Evolutionary conservation across 2,797 vertebrate genomes (phyloP).

Genomic region (Nannoperca obscura): DNA sequence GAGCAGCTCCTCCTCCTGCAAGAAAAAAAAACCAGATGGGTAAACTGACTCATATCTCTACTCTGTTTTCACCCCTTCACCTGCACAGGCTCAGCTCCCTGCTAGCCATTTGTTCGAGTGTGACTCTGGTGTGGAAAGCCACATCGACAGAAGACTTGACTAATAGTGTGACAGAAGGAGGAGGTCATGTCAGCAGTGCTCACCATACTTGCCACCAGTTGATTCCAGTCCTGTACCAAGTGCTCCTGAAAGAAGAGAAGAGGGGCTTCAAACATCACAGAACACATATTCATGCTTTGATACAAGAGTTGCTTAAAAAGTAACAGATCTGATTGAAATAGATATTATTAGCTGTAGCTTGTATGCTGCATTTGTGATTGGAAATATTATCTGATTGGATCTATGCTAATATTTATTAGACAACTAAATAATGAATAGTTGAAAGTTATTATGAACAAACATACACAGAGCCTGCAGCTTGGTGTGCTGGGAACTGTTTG

Average conservation of each 20-base stretch:
- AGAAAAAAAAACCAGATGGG: not conserved
- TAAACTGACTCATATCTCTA: constrained; percentile 24
- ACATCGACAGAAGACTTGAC: constrained; percentile 21
- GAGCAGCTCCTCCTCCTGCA: constrained; percentile 71
- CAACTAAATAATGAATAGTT: not conserved
- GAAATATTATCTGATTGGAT: not conserved
- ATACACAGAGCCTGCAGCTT: not conserved
- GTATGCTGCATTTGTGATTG: not conserved
- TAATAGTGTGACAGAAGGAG: constrained; percentile 30
- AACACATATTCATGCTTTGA: not conserved
- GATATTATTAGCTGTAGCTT: not conserved
- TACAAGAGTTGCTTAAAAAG: not conserved
- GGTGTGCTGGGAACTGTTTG: not conserved
- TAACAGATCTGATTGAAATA: not conserved
- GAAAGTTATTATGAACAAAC: not conserved
- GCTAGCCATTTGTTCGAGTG: not conserved
- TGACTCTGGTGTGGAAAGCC: constrained; percentile 43
- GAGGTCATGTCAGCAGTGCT: constrained; percentile 28
- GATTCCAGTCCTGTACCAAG: constrained; percentile 75
- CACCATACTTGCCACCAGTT: constrained; percentile 79
- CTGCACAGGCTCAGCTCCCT: not conserved
- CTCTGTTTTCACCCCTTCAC: not conserved
- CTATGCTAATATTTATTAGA: not conserved
- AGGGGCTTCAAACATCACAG: not conserved
- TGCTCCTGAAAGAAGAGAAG: constrained; percentile 64